Evolutionary conservation across 2,888 invertebrate species (phyloP).

Genomic region (Hypena proboscidalis): DNA sequence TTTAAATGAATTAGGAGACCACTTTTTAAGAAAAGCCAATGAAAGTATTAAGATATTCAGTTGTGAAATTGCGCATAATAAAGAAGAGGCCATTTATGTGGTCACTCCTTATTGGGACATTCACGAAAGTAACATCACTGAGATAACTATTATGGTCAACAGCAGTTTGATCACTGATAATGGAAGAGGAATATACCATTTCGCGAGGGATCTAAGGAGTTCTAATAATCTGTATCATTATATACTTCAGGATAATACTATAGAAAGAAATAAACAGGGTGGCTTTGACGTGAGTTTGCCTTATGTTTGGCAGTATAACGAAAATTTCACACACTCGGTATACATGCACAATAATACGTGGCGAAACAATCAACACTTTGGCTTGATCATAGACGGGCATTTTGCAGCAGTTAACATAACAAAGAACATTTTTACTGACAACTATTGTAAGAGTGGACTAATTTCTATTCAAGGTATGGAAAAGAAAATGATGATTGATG

Average conservation of each 20-base stretch:
- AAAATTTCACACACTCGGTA: slow-evolving; percentile 96
- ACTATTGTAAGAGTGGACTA: slow-evolving; percentile 92
- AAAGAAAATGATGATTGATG: slow-evolving; percentile 94
- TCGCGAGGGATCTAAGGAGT: slow-evolving; percentile 96
- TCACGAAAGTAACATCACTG: slow-evolving; percentile 93
- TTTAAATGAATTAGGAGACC: slow-evolving; percentile 93
- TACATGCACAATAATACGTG: slow-evolving; percentile 95
- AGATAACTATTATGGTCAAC: slow-evolving; percentile 95
- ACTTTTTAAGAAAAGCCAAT: slow-evolving; percentile 94
- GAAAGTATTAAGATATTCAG: slow-evolving; percentile 92
- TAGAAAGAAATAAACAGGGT: slow-evolving; percentile 93
- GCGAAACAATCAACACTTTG: slow-evolving; percentile 94
- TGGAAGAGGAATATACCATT: slow-evolving; percentile 94
- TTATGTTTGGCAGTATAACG: slow-evolving; percentile 97
- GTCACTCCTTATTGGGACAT: slow-evolving; percentile 95
- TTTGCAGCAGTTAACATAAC: slow-evolving; percentile 95
- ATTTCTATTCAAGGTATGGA: slow-evolving; percentile 97
- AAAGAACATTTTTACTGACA: slow-evolving; percentile 93
- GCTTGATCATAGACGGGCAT: slow-evolving; percentile 95
- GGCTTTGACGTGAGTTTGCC: slow-evolving; percentile 96
- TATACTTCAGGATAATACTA: slow-evolving; percentile 92
- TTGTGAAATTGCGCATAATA: slow-evolving; percentile 93
- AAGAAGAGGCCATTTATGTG: slow-evolving; percentile 91
- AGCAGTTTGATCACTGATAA: slow-evolving; percentile 94
- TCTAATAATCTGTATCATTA: slow-evolving; percentile 99